These are phyloP conservation scores for Platyura marginata DNA, from an alignment of 1,140 invertebrate genomes.

Conservation along the genomic window DNA sequence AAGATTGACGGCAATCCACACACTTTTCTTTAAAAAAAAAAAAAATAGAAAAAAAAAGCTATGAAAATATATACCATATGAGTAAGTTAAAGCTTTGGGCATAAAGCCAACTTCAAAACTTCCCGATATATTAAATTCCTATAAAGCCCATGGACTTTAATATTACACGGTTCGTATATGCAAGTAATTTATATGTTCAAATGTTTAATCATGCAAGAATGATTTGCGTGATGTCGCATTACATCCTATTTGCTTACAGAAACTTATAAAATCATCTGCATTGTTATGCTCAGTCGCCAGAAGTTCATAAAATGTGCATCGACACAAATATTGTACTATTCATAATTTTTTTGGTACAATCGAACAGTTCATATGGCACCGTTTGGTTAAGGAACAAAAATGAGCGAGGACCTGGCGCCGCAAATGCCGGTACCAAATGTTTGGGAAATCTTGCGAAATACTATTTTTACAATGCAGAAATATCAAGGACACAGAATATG, in stretches of 20 bases:
- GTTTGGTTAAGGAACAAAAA: constrained; percentile 2
- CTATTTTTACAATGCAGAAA: constrained; percentile 11
- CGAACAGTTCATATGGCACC: not conserved
- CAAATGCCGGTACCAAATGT: constrained; percentile 15
- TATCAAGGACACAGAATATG: constrained; percentile 15
- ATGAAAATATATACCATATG: no score
- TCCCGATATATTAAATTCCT: no score
- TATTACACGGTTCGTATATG: no score
- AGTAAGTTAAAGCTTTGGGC: no score
- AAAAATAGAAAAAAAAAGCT: no score
- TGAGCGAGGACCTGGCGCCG: constrained; percentile 11
- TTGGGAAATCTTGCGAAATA: constrained; percentile 14
- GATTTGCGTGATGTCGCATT: no score
- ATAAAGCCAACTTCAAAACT: no score
- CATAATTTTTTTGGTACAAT: not conserved
- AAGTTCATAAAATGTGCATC: not conserved
- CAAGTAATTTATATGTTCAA: no score
- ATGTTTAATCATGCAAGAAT: no score
- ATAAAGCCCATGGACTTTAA: no score
- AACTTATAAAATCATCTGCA: not conserved
- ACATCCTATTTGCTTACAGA: not conserved
- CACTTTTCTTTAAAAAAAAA: no score
- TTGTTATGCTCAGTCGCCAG: not conserved
- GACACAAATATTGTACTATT: not conserved
- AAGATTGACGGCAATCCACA: no score